Conservation (phyloP, 2,888 invertebrate species). For the Ormyrus rosae region DNA sequence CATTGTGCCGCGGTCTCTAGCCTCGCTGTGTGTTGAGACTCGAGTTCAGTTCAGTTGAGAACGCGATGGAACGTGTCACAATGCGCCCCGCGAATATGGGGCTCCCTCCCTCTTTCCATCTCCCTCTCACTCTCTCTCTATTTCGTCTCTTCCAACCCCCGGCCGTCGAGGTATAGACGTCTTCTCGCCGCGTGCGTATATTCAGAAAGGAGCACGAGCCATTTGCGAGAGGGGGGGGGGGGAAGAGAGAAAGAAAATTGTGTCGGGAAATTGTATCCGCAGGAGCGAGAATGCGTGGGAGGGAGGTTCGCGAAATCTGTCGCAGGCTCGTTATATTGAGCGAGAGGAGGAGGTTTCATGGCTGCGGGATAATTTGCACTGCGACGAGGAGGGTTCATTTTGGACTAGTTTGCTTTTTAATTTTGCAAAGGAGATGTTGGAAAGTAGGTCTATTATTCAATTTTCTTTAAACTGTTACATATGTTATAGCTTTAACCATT, state of each 20-base stretch:
- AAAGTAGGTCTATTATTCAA: no score
- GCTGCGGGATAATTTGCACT: no score
- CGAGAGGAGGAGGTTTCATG: no score
- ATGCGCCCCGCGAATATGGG: slow-evolving; percentile 73
- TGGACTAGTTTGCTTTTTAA: no score
- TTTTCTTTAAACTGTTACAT: no score
- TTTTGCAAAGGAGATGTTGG: no score
- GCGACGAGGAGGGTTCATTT: no score
- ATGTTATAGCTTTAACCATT: no score
- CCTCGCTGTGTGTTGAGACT: slow-evolving; percentile 57
- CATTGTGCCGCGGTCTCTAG: slow-evolving; percentile 67
- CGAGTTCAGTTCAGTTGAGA: slow-evolving; percentile 73
- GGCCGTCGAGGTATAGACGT: slow-evolving; percentile 24
- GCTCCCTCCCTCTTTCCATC: slow-evolving; percentile 57
- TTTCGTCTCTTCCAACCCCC: slow-evolving; percentile 64
- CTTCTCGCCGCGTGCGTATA: neutral
- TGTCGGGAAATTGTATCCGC: slow-evolving; percentile 70
- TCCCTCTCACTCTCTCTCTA: slow-evolving; percentile 47
- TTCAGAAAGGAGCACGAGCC: no score
- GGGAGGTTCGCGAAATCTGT: no score
- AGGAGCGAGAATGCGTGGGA: slow-evolving; percentile 1
- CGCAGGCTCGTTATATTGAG: no score
- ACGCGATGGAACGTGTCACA: slow-evolving; percentile 76
- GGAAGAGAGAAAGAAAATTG: slow-evolving; percentile 67
- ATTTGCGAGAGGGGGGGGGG: no score